Evolutionary conservation across 1,140 invertebrate species (phyloP).

Genomic region (Portunus trituberculatus): DNA sequence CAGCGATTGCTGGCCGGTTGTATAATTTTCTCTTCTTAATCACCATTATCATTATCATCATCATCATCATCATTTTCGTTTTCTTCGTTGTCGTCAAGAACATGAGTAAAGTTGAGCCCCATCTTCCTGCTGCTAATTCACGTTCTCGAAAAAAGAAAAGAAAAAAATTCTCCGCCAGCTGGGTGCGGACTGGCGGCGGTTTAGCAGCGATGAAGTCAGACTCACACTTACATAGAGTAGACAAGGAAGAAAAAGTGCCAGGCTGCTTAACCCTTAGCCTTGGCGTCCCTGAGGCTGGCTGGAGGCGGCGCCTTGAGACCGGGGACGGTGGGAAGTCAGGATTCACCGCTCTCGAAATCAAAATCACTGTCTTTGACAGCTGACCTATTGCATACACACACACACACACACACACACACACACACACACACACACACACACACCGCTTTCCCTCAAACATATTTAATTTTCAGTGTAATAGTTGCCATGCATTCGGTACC

Average conservation of each 20-base stretch:
- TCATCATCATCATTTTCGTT: neutral
- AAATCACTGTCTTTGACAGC: neutral
- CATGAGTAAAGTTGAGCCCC: no score
- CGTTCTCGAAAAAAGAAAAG: no score
- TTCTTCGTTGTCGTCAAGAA: neutral
- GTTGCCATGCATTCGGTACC: neutral
- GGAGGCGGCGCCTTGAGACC: neutral
- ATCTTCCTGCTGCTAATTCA: no score
- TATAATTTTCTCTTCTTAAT: neutral
- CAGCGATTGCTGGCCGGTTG: neutral
- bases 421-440: conserved; percentile 39
- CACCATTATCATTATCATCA: neutral
- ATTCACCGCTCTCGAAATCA: neutral
- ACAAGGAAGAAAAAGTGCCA: neutral
- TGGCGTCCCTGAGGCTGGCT: neutral
- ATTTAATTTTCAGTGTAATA: neutral
- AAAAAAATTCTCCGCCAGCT: no score
- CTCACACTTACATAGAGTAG: neutral
- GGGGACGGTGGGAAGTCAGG: neutral
- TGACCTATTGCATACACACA: conserved; percentile 24
- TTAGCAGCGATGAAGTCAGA: neutral
- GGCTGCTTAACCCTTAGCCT: neutral
- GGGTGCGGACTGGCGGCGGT: neutral
- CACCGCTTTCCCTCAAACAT: neutral
- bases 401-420: conserved; percentile 41